A percentile compares a stretch with the other conserved stretches of the same genome.
Conservation (phyloP, 2,113 vertebrate genomes). For the Mionectes macconnelli region DNA sequence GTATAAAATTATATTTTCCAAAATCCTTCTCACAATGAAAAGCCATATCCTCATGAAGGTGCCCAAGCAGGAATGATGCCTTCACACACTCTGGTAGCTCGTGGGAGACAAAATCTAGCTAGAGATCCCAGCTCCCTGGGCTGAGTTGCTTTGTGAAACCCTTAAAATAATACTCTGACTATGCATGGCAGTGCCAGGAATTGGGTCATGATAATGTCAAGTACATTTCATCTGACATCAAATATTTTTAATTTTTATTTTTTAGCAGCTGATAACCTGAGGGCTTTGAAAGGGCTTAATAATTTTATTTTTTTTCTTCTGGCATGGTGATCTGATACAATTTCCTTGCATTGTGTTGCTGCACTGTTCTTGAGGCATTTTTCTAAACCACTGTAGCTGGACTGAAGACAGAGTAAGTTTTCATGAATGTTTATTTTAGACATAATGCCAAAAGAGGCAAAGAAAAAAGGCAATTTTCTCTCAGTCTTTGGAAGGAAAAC, state of each 20-base stretch:
- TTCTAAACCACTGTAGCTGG: background rate
- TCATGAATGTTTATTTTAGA: conserved; percentile 1
- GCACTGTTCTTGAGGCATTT: background rate
- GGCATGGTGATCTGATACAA: background rate
- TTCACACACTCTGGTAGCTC: background rate
- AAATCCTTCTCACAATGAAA: background rate
- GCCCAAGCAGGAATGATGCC: background rate
- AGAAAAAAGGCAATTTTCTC: background rate
- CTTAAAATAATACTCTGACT: background rate
- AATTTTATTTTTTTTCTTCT: background rate
- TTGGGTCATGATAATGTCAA: background rate
- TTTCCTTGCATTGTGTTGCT: background rate
- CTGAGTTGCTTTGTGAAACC: background rate
- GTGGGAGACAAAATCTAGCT: background rate
- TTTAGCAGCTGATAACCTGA: background rate
- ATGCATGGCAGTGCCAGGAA: background rate
- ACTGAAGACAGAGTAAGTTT: background rate
- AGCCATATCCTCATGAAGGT: background rate
- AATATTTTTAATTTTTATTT: background rate
- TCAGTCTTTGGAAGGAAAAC: background rate
- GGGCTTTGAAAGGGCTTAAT: background rate
- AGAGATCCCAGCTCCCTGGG: background rate
- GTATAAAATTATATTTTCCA: background rate
- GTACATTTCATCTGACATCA: background rate
- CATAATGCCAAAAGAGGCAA: background rate